Conservation (phyloP, 2,797 vertebrate species). For the Pseudochromis fuscus region DNA sequence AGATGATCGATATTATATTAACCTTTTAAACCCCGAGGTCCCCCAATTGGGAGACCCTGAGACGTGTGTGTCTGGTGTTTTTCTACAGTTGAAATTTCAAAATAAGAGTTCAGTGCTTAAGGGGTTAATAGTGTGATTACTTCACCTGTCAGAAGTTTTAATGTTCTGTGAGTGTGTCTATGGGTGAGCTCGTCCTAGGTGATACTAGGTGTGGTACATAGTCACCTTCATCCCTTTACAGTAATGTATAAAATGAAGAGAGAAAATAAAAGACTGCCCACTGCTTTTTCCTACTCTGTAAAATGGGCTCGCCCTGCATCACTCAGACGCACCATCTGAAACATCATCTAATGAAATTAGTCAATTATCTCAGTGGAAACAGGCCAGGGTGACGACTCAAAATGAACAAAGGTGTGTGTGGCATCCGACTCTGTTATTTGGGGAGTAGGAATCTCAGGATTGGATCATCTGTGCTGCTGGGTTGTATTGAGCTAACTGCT, state of each 20-base stretch:
- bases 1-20: too few relatives aligned
- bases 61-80: too few relatives aligned
- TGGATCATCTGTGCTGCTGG: conserved; percentile 20
- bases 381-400: conserved; percentile 40
- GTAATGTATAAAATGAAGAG: too few relatives aligned
- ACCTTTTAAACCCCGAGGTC: too few relatives aligned
- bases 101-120: too few relatives aligned
- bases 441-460: conserved; percentile 25
- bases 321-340: conserved; percentile 36
- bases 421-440: conserved; percentile 52
- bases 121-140: too few relatives aligned
- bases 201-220: too few relatives aligned
- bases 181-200: not conserved
- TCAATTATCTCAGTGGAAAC: conserved; percentile 65
- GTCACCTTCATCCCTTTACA: too few relatives aligned
- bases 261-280: conserved; percentile 5
- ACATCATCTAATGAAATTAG: conserved; percentile 57
- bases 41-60: too few relatives aligned
- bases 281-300: conserved; percentile 4
- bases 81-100: too few relatives aligned
- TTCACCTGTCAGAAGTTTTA: too few relatives aligned
- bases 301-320: conserved; percentile 28
- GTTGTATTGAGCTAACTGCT: conserved; percentile 14
- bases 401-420: conserved; percentile 13
- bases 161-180: too few relatives aligned